Base-by-base conservation (phyloP, 2,113 vertebrate species). In the Garra rufa region DNA sequence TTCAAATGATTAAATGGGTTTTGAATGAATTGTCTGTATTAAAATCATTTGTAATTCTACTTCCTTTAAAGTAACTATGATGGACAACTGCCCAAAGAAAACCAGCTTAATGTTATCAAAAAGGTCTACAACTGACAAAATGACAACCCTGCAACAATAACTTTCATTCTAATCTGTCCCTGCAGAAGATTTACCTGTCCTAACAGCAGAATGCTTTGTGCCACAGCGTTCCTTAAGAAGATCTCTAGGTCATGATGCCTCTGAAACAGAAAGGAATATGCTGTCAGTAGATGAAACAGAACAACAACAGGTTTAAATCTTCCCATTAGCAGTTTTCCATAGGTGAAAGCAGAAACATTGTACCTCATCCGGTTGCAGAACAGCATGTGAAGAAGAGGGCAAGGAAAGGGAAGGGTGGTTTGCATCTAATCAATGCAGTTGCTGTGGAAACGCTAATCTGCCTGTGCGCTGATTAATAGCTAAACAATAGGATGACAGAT, bases 401-500 rank as follows among this genome's bases (percentile, higher is more conserved):
- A 34, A 44, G n/a, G 52, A 19, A 69, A 52, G 19, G 34, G 44
- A 55, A 48, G 30, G 65, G 26, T 44, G 34, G 63, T 85, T 74
- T 63, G 69, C 46, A 69, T 67, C 59, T 83, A 70, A 82, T 71
- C 69, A 71, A 81, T 34, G 78, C 38, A 50, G 89, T 88, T 90
- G 50, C 85, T 69, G 57, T 88, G 87, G 86, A 48, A 83, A 86
- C 71, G 0, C 46, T 81, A 77, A 87, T 82, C 85, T 85, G 41
- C 52, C n/a, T 24, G 26, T 76, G 55, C 59, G 38, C 82, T 76
- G 74, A 84, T 85, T 71, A 84, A 67, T 85, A 59, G 50, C 46
- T 63, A 83, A 86, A 90, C 87, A 88, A 84, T 71, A 84, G 69
- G 57, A 79, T 76, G 75, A 74, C 55, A 81, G 86, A 79, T 90